phyloP scores from a whole-genome alignment of 1,140 invertebrate genomes.

The Monochamus saltuarius region DNA sequence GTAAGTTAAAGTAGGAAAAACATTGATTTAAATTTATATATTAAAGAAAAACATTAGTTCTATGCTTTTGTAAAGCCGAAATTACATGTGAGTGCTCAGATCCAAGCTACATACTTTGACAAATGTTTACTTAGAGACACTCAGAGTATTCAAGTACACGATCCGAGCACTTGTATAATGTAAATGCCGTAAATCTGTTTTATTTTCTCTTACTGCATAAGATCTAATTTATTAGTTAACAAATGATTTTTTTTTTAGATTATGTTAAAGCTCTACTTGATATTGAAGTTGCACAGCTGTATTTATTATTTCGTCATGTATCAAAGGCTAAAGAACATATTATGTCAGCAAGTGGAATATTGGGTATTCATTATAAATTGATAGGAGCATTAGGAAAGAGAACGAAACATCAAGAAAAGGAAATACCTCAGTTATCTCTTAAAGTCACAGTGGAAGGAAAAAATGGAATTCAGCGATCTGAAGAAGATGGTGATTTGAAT shows the following conservation, averaged over 20 bases:
- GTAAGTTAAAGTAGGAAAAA: too few species aligned
- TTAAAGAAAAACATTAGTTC: too few species aligned
- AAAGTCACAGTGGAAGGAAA: slow-evolving; percentile 54
- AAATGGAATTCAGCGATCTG: background rate
- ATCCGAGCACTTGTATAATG: too few species aligned
- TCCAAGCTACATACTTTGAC: too few species aligned
- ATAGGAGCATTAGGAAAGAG: slow-evolving; percentile 81
- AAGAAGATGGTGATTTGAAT: slow-evolving; percentile 40
- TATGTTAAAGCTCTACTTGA: slow-evolving; percentile 65
- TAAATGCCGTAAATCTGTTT: too few species aligned
- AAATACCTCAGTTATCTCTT: slow-evolving; percentile 79
- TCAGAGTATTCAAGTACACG: too few species aligned
- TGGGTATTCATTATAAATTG: slow-evolving; percentile 66
- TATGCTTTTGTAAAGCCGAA: too few species aligned
- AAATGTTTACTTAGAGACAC: too few species aligned
- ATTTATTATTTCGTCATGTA: slow-evolving; percentile 73
- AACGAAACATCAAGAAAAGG: slow-evolving; percentile 82
- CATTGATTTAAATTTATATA: too few species aligned
- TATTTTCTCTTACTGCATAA: slow-evolving; percentile 5
- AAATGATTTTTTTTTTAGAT: slow-evolving; percentile 43
- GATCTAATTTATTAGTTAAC: background rate
- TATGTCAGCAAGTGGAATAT: slow-evolving; percentile 59
- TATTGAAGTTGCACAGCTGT: slow-evolving; percentile 74
- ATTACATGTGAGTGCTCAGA: too few species aligned
- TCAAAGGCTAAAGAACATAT: slow-evolving; percentile 68